Conservation (phyloP, 2,797 vertebrate genomes). For the Austrolebias charrua region DNA sequence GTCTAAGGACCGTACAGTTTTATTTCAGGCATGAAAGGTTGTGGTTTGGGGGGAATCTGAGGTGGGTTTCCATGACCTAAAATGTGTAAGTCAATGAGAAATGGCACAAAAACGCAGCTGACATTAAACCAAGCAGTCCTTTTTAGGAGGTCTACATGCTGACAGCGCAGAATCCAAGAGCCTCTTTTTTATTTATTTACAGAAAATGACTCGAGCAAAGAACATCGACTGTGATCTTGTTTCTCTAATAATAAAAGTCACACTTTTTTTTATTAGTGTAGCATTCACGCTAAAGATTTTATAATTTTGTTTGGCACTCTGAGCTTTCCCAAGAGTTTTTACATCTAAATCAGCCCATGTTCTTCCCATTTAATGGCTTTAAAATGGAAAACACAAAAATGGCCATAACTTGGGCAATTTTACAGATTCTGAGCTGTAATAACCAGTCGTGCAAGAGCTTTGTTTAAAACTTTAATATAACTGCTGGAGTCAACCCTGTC, state of each 20-base stretch:
- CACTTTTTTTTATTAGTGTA: not conserved
- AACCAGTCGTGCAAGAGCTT: no score
- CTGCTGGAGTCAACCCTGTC: no score
- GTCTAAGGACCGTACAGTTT: conserved; percentile 9
- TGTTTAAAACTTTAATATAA: no score
- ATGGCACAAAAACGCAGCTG: conserved; percentile 1
- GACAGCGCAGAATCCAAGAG: conserved; percentile 11
- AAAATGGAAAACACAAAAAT: no score
- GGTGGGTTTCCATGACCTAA: conserved; percentile 9
- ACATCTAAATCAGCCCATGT: conserved; percentile 14
- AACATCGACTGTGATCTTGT: not conserved
- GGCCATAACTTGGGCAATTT: no score
- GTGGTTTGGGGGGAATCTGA: conserved; percentile 1
- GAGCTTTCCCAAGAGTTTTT: conserved; percentile 15
- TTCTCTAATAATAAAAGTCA: not conserved
- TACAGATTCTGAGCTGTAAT: no score
- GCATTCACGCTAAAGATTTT: conserved; percentile 1
- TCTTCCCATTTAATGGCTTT: not conserved
- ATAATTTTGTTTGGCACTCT: not conserved
- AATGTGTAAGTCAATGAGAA: conserved; percentile 7
- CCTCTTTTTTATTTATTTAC: not conserved
- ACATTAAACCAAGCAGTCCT: conserved; percentile 5
- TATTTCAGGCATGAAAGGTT: conserved; percentile 4
- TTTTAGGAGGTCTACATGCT: conserved; percentile 12
- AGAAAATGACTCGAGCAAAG: not conserved